Conservation (phyloP, 2,797 vertebrate species). For the Xenopus petersii region DNA sequence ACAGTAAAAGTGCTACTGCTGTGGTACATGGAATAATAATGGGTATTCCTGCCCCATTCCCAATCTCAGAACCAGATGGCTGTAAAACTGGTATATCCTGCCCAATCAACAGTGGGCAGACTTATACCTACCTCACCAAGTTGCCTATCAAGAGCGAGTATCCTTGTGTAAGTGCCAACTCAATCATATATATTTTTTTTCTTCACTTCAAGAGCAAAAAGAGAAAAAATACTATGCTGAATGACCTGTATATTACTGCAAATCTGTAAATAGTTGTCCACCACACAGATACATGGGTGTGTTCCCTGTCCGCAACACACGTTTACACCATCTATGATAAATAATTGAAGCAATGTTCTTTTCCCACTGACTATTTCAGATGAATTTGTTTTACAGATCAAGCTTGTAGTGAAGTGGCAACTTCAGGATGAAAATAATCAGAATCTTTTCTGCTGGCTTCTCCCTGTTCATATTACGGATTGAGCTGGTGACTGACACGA, state of each 20-base stretch:
- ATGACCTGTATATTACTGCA: too few species aligned
- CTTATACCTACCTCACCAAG: conserved; percentile 79
- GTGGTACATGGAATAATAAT: conserved; percentile 82
- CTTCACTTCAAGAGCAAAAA: too few species aligned
- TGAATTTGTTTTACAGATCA: conserved; percentile 69
- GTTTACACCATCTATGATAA: too few species aligned
- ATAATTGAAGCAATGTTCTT: too few species aligned
- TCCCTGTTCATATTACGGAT: conserved; percentile 81
- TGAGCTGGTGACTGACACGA: conserved; percentile 5
- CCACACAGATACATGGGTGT: too few species aligned
- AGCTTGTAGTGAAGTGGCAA: conserved; percentile 86
- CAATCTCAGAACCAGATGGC: conserved; percentile 82
- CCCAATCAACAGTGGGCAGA: conserved; percentile 74
- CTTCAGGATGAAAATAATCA: conserved; percentile 71
- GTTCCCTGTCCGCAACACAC: too few species aligned
- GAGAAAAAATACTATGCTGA: too few species aligned
- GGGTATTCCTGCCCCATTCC: conserved; percentile 74
- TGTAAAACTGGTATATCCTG: conserved; percentile 89
- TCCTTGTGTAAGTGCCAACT: conserved; percentile 78
- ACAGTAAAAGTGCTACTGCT: conserved; percentile 74
- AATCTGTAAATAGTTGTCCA: too few species aligned
- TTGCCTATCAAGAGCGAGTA: conserved; percentile 84
- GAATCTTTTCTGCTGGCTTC: conserved; percentile 85
- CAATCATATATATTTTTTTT: too few species aligned
- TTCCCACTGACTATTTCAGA: too few species aligned